These are phyloP conservation scores for Frankliniella fusca DNA, from an alignment of 2,888 invertebrate genomes.

Conservation along the genomic window DNA sequence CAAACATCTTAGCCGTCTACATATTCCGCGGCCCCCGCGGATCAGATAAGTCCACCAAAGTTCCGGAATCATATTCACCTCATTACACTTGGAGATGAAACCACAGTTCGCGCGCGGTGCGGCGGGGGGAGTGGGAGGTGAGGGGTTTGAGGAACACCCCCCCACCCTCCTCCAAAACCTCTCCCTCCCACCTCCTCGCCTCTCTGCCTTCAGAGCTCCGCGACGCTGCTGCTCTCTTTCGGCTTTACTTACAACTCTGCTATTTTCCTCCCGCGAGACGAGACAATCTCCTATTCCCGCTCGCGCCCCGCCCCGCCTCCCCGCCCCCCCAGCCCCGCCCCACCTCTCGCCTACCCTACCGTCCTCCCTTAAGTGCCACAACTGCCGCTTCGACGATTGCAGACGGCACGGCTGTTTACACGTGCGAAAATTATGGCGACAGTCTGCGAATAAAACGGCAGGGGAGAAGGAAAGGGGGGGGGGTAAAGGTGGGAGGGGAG, in stretches of 20 bases:
- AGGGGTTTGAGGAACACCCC: no score
- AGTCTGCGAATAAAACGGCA: not conserved
- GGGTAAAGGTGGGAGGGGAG: not conserved
- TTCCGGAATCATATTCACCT: constrained; percentile 23
- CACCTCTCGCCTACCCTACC: not conserved
- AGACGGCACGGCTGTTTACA: not conserved
- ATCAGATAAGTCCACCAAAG: constrained; percentile 14
- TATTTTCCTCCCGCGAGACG: not conserved
- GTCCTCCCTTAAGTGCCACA: not conserved
- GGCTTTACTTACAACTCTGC: no score
- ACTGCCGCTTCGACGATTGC: not conserved
- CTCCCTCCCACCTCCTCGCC: no score
- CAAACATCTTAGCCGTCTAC: constrained; percentile 15
- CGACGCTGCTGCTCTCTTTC: no score
- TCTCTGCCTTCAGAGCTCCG: no score
- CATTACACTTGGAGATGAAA: constrained; percentile 25
- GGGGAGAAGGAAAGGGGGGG: not conserved
- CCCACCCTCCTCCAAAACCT: no score
- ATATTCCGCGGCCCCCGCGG: not conserved
- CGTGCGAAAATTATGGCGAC: constrained; percentile 22
- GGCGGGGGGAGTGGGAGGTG: no score
- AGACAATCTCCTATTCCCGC: not conserved
- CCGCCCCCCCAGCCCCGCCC: not conserved
- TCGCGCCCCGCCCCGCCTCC: not conserved
- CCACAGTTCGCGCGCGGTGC: not conserved